These are phyloP conservation scores for Polypedilum vanderplanki DNA, from an alignment of 1,140 invertebrate genomes.

Conservation along the genomic window DNA sequence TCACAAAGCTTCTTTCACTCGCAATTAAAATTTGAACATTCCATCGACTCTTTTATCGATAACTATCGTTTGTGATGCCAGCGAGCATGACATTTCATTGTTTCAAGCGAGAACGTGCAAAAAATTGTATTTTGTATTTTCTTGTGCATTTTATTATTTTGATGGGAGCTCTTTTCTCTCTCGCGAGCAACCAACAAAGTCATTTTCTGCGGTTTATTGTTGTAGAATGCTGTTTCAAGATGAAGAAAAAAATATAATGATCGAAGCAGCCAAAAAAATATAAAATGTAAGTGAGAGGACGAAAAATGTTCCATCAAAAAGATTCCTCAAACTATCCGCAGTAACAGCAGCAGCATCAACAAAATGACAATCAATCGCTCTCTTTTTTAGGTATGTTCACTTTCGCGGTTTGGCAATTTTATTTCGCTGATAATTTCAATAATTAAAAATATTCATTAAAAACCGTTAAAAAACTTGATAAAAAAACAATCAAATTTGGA, in stretches of 20 bases:
- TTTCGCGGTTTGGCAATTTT: too few relatives aligned
- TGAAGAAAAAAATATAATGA: conserved; percentile 26
- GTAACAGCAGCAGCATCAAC: too few relatives aligned
- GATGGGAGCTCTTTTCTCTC: neutral
- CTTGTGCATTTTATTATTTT: conserved; percentile 11
- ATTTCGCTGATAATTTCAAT: too few relatives aligned
- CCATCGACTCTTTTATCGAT: neutral
- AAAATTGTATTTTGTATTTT: neutral
- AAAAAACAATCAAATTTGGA: too few relatives aligned
- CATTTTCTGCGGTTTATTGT: conserved; percentile 27
- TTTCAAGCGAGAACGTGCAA: conserved; percentile 5
- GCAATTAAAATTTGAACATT: conserved; percentile 19
- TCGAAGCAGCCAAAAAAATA: neutral
- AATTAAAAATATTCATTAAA: too few relatives aligned
- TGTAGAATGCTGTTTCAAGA: neutral
- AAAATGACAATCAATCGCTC: too few relatives aligned
- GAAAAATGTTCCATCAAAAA: neutral
- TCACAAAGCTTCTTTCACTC: neutral
- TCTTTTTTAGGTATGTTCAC: too few relatives aligned
- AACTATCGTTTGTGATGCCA: neutral
- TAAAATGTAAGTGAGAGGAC: neutral
- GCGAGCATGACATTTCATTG: conserved; percentile 15
- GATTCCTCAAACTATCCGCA: neutral
- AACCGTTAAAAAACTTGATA: too few relatives aligned
- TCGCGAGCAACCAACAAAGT: neutral